These are phyloP conservation scores for Tapirus terrestris DNA, from an alignment of 2,113 vertebrate genomes.

Conservation along the genomic window DNA sequence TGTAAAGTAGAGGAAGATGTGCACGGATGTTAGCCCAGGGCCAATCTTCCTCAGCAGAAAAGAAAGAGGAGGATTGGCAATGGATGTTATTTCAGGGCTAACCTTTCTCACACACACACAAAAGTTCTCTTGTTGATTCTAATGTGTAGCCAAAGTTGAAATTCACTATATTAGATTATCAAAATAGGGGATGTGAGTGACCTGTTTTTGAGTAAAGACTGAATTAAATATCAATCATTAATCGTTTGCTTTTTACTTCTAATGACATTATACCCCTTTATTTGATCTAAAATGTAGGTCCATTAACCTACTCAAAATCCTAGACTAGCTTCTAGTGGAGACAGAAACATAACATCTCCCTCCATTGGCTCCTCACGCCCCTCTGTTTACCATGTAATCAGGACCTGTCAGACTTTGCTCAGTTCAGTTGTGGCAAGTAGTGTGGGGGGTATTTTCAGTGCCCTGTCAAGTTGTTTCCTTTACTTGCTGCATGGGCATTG, in stretches of 20 bases:
- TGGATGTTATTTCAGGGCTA: too few species aligned
- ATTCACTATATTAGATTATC: neutral
- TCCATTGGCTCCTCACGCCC: neutral
- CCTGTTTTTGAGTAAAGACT: neutral
- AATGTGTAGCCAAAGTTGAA: neutral
- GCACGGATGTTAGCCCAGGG: too few species aligned
- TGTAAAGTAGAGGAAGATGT: too few species aligned
- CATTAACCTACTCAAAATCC: neutral
- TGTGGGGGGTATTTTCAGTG: neutral
- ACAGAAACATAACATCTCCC: neutral
- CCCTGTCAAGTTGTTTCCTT: neutral
- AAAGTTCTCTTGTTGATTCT: neutral
- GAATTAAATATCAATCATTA: neutral
- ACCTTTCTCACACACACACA: neutral
- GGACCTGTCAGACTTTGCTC: neutral
- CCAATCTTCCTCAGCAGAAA: too few species aligned
- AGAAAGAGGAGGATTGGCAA: too few species aligned
- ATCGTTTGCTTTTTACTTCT: neutral
- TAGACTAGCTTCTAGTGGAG: neutral
- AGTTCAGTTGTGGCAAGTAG: neutral
- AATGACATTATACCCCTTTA: neutral
- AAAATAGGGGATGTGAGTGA: neutral
- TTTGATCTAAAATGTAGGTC: neutral
- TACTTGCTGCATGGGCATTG: neutral
- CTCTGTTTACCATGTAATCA: neutral